phyloP scores from a whole-genome alignment of 2,888 invertebrate species.

The Axea sp. region DNA sequence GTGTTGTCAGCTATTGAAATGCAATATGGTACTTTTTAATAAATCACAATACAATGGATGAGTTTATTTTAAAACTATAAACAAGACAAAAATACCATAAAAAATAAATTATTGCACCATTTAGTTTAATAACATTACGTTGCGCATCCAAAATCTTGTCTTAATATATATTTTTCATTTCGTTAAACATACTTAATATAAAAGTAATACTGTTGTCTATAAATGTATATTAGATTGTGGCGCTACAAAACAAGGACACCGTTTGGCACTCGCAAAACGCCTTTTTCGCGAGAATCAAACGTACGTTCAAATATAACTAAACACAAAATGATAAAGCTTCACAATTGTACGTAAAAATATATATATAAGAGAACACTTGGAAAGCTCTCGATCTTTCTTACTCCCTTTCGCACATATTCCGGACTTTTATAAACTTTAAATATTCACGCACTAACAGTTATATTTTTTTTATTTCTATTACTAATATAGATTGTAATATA shows the following conservation, averaged over 20 bases:
- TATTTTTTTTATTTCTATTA: constrained; percentile 51
- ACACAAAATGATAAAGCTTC: constrained; percentile 52
- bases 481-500: constrained; percentile 58
- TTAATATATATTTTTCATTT: constrained; percentile 4
- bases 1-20: too few species aligned
- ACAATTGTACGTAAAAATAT: constrained; percentile 58
- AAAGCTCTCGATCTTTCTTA: constrained; percentile 30
- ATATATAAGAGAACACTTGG: constrained; percentile 48
- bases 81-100: too few species aligned
- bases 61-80: too few species aligned
- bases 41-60: too few species aligned
- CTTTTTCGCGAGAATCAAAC: constrained; percentile 14
- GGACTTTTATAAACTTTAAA: constrained; percentile 61
- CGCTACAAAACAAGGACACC: constrained; percentile 28
- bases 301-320: constrained; percentile 36
- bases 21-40: too few species aligned
- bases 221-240: constrained; percentile 51
- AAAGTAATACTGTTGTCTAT: constrained; percentile 55
- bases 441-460: constrained; percentile 62
- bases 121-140: too few species aligned
- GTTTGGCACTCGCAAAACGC: constrained; percentile 19
- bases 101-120: too few species aligned
- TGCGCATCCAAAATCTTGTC: background rate
- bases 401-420: constrained; percentile 32
- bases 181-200: constrained; percentile 45